Evolutionary conservation across 2,888 invertebrate species (phyloP), one percentile per base, ranked within the genome.

Genomic region (Onthophagus sagittarius): DNA sequence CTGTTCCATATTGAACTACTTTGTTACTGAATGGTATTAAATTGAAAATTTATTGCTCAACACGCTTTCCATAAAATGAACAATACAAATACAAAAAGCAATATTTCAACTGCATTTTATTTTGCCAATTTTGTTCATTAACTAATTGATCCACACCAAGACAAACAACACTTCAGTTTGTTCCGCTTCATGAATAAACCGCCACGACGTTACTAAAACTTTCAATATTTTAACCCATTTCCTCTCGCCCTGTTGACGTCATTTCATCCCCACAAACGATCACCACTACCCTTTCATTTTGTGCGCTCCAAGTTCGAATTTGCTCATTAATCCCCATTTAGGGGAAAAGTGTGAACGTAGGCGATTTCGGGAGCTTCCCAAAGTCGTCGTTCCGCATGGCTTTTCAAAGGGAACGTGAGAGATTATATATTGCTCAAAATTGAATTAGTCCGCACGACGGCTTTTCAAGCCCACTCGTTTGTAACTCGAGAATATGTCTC

Each of bases 1-100:
- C 67, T 15, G 15, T 67, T 67, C 67, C 67, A 67, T 13, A 67
- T 67, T n/a, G 23, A 23, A n/a, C n/a, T 67, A 23, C 23, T 23
- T 32, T 23, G 67, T 31, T 67, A n/a, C n/a, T 67, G 39, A 11
- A 53, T 7, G 11, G 11, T 53, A 53, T 11, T 53, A 53, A 53
- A 53, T 53, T 7, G 2, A 53, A 11, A 11, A 53, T 53, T 53
- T 53, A 53, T 53, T 53, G 11, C 39, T 7, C 7, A 5, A 33
- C 7, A 33, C 7, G 7, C 33, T 53, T 53, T 2, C 9, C 5
- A 53, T 53, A 7, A 53, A 53, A 53, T 53, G 39, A 53, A 23
- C 23, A 23, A 23, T 23, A 23, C 23, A 23, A 23, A 23, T 23
- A 23, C 23, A 23, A 23, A 23, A 23, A 3, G 23, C 1, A 23